phyloP scores from a whole-genome alignment of 2,888 invertebrate species.

The Drosophila robusta region DNA sequence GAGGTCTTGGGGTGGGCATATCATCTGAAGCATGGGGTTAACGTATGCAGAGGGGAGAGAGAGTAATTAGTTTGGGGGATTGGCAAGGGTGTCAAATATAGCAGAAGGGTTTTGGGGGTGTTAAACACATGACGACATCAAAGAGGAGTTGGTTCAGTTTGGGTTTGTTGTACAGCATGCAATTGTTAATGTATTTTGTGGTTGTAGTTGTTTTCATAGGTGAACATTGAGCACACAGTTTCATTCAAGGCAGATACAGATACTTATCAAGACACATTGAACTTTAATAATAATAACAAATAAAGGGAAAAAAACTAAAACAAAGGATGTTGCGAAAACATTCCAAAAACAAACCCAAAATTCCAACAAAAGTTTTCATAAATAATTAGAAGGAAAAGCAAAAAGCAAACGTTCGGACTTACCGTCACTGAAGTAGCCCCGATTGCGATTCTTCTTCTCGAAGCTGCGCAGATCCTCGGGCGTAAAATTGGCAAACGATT shows the following conservation, averaged over 20 bases:
- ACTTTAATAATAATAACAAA: slow-evolving; percentile 37
- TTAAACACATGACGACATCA: slow-evolving; percentile 68
- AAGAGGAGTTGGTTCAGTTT: slow-evolving; percentile 50
- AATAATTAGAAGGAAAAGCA: slow-evolving; percentile 28
- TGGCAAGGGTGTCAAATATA: slow-evolving; percentile 12
- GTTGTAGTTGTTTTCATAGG: slow-evolving; percentile 65
- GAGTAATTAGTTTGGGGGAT: slow-evolving; percentile 42
- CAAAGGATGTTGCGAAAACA: slow-evolving; percentile 71
- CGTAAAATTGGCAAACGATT: slow-evolving; percentile 92
- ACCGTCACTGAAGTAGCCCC: slow-evolving; percentile 91
- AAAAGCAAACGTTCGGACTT: slow-evolving; percentile 84
- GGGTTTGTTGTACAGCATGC: slow-evolving; percentile 76
- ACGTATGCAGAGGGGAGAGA: slow-evolving; percentile 9
- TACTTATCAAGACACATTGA: slow-evolving; percentile 84
- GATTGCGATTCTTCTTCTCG: slow-evolving; percentile 86
- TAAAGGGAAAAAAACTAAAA: no score
- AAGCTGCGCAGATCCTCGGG: slow-evolving; percentile 88
- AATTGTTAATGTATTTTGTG: slow-evolving; percentile 73
- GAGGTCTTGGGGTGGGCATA: slow-evolving; percentile 84
- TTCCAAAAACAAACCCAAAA: slow-evolving; percentile 53
- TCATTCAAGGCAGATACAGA: slow-evolving; percentile 81
- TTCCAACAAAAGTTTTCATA: slow-evolving; percentile 8
- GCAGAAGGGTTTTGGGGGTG: slow-evolving; percentile 28
- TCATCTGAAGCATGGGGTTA: slow-evolving; percentile 70
- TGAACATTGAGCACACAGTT: slow-evolving; percentile 74